Conservation (phyloP, 2,113 vertebrate genomes). For the Xyrauchen texanus region DNA sequence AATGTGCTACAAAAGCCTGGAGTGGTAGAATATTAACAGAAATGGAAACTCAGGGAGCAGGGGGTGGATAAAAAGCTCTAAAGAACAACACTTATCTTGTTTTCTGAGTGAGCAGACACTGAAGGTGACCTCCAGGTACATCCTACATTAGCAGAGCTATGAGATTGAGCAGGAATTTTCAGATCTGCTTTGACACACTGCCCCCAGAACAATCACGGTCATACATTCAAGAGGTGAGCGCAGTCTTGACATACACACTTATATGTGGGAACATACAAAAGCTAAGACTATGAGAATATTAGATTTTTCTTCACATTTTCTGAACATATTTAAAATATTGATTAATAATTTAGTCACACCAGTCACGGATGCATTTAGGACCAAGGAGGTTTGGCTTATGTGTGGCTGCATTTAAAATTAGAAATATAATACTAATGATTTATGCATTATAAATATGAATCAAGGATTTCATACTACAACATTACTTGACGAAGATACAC, state of each 20-base stretch:
- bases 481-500: no score
- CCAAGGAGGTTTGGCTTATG: no score
- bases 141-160: constrained; percentile 41
- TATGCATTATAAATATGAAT: no score
- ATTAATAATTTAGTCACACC: no score
- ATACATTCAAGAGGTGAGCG: neutral
- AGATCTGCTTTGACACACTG: constrained; percentile 27
- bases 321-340: no score
- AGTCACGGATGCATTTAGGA: no score
- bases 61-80: constrained; percentile 7
- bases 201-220: neutral
- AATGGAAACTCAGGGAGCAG: neutral
- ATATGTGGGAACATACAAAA: neutral
- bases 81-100: constrained; percentile 27
- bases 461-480: no score
- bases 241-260: neutral
- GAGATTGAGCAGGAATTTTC: constrained; percentile 7
- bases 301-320: no score
- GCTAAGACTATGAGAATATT: neutral
- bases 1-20: no score
- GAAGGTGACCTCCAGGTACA: constrained; percentile 28
- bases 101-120: constrained; percentile 11
- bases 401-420: no score
- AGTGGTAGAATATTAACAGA: neutral
- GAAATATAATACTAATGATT: no score